A percentile compares a stretch with the other conserved stretches of the same genome.
Conservation (phyloP, 2,888 invertebrate genomes). For the Eucera pruinosa region DNA sequence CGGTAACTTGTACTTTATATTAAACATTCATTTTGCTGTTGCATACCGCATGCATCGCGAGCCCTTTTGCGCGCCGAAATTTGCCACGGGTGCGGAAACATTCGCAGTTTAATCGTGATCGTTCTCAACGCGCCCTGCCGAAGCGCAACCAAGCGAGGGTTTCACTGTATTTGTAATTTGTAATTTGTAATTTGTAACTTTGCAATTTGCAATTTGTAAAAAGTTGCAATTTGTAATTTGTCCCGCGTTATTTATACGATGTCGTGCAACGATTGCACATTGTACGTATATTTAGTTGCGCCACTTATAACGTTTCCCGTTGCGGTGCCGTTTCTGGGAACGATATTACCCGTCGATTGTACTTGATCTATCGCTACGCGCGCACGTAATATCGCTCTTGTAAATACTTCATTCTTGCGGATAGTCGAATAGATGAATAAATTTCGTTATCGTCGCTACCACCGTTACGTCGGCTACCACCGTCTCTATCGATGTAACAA, state of each 20-base stretch:
- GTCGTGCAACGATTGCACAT: not conserved
- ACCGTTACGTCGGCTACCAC: not conserved
- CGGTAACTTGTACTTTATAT: too few relatives aligned
- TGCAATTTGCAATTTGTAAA: too few relatives aligned
- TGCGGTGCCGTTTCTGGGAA: not conserved
- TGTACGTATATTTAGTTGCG: not conserved
- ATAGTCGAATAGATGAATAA: constrained; percentile 17
- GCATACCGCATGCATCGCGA: too few relatives aligned
- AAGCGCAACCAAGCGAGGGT: too few relatives aligned
- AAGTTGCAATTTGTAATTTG: not conserved
- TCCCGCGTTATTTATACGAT: not conserved
- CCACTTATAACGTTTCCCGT: not conserved
- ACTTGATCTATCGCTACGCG: not conserved
- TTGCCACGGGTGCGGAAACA: too few relatives aligned
- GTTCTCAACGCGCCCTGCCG: too few relatives aligned
- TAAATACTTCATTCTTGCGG: constrained; percentile 27
- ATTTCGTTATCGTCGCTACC: not conserved
- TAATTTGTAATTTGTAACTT: too few relatives aligned
- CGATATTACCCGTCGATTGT: constrained; percentile 1
- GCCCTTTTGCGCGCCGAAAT: too few relatives aligned
- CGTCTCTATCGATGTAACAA: not conserved
- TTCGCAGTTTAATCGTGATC: too few relatives aligned
- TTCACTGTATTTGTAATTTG: too few relatives aligned
- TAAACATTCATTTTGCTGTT: too few relatives aligned
- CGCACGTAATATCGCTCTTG: constrained; percentile 14